These are phyloP conservation scores for Drosophila orena DNA, from an alignment of 1,140 invertebrate species.

Conservation along the genomic window DNA sequence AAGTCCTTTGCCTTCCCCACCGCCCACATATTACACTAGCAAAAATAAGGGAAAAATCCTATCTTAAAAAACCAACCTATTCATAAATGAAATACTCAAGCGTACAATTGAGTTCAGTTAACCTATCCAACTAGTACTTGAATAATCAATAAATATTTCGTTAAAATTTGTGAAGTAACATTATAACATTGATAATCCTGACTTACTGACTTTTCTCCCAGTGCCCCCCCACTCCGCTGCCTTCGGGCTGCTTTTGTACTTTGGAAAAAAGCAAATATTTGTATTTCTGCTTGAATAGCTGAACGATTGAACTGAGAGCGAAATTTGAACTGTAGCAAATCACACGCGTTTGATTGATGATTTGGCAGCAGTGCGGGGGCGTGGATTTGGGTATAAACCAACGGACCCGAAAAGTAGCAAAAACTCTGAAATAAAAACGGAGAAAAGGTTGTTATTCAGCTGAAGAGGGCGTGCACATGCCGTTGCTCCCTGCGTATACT, in stretches of 20 bases:
- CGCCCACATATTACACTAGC: constrained; percentile 6
- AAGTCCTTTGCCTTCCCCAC: constrained; percentile 24
- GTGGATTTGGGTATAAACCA: constrained; percentile 21
- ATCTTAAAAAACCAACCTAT: too few species aligned
- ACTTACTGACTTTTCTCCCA: background rate
- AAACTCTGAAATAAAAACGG: constrained; percentile 24
- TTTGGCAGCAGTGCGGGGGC: constrained; percentile 56
- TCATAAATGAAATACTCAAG: too few species aligned
- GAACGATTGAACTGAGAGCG: constrained; percentile 80
- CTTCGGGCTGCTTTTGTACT: constrained; percentile 60
- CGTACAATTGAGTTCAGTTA: too few species aligned
- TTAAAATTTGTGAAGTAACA: too few species aligned
- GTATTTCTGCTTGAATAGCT: constrained; percentile 77
- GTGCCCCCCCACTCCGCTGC: background rate
- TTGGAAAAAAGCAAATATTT: constrained; percentile 79
- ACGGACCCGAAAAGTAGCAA: constrained; percentile 6
- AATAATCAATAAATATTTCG: too few species aligned
- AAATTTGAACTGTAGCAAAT: constrained; percentile 82
- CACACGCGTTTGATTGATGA: constrained; percentile 81
- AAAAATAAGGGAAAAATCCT: background rate
- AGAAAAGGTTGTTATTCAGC: constrained; percentile 47
- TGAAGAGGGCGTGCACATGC: constrained; percentile 54
- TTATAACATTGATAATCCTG: background rate
- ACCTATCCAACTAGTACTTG: too few species aligned
- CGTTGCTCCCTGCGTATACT: constrained; percentile 30